Evolutionary conservation across 2,888 invertebrate genomes (phyloP), one percentile per base, ranked within the genome.

Genomic region (Lasioglossum malachurum): DNA sequence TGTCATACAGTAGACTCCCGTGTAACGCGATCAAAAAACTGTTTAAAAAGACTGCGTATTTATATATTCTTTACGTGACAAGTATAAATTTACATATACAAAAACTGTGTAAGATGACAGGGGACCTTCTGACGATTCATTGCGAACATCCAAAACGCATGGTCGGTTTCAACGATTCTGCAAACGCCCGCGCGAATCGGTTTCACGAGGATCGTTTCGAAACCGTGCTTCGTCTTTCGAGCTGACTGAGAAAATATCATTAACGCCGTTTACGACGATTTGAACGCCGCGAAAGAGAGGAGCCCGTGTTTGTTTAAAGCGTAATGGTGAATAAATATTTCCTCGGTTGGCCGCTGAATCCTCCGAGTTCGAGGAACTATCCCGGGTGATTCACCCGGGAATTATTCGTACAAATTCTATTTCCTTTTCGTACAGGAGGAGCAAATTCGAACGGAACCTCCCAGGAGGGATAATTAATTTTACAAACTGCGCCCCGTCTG

Each of bases 251-350:
- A 75, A 83, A 84, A 84, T 83, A 84, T 75, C 84, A 53, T 83
- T 84, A 78, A 74, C 64, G 75, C 69, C 60, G 69, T 75, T 83
- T 84, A 83, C 83, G 84, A 75, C 72, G 78, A 83, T 84, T 72
- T 23, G 67, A 23, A 35, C 67, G 67, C 38, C 10, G 75, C 83
- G 72, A 69, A 12, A 27, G 35, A 35, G 35, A 57, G 60, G 35
- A 78, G 67, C 69, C 44, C 12, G 35, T 75, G 78, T 83, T 84
- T 75, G 84, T 69, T 83, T 4, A 27, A 78, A 78, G 53, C 75
- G 78, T 71, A 71, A 78, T 53, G 84, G 41, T 75, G 35, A 35
- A 72, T 78, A 78, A 84, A 84, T 75, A 75, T 78, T 72, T 53
- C 71, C 71, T 53, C 78, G 71, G 41, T 16, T 19, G 12, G 38